Evolutionary conservation across 2,113 vertebrate species (phyloP), one percentile per base, ranked within the genome.

Genomic region (Camarhynchus parvulus): DNA sequence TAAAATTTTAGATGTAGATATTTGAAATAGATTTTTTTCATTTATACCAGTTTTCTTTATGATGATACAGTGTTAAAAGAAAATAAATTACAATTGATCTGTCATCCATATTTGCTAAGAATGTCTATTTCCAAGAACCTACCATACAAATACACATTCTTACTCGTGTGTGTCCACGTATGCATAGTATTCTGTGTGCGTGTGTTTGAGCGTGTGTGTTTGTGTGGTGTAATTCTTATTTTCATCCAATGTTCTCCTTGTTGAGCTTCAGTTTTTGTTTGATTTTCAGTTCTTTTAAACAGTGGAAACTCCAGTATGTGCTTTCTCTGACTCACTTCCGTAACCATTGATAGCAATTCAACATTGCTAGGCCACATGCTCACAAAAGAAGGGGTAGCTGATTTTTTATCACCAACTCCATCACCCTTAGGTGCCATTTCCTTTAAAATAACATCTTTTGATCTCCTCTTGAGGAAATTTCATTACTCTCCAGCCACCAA

Each of bases 1-100:
- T 98, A 99, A 98, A 98, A 97, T 98, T 98, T 98, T 98, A 98
- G 98, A 98, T 99, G 98, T 99, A 98, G 98, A 99, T 98, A 99
- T 98, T 98, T 98, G 97, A 98, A 98, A 98, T 98, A 98, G 98
- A 98, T 97, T 98, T 98, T 97, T 98, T 99, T 98, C 97, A 98
- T 98, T 98, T 98, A 97, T 98, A 98, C 97, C 97, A 98, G 98
- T 98, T 98, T 98, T 98, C 98, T 98, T 98, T 98, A 98, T 98
- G 97, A 98, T 98, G 98, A 98, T 98, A 97, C 97, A 98, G 98
- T 98, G 97, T 98, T 98, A 97, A 98, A 98, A 98, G 97, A 98
- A 98, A 99, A 99, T 98, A 98, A 98, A 98, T 98, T 98, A 98
- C 98, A 98, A 98, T 98, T 98, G 97, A 98, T 98, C 98, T 98